Percentiles rank a stretch among this genome's conserved stretches.
These are phyloP conservation scores for Lasioglossum baleicum DNA, from an alignment of 1,140 invertebrate species.

Conservation along the genomic window DNA sequence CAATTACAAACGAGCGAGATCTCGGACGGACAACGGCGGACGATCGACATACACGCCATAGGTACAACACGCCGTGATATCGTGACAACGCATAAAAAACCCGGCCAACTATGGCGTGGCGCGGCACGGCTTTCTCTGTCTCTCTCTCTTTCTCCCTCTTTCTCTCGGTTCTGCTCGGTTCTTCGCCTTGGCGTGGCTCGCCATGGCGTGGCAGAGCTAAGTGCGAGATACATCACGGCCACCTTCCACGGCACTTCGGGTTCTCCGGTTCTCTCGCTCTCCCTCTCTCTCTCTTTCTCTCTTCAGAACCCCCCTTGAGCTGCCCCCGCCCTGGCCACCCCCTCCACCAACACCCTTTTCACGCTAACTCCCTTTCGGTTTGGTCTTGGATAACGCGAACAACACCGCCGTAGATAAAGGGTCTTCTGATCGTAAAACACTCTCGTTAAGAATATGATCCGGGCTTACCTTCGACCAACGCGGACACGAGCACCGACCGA, in stretches of 20 bases:
- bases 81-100: constrained; percentile 61
- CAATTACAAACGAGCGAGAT: constrained; percentile 69
- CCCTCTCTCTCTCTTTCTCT: constrained; percentile 1
- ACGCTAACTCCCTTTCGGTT: constrained; percentile 55
- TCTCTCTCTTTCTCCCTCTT: no score
- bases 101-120: constrained; percentile 55
- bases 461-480: constrained; percentile 76
- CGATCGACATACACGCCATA: constrained; percentile 57
- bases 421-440: constrained; percentile 75
- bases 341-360: constrained; percentile 19
- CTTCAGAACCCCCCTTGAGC: no score
- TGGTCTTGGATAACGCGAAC: constrained; percentile 75
- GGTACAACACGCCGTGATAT: constrained; percentile 51
- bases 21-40: constrained; percentile 53
- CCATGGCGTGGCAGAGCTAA: constrained; percentile 69
- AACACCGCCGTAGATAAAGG: constrained; percentile 78
- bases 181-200: constrained; percentile 8
- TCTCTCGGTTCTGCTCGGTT: no score
- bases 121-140: constrained; percentile 52
- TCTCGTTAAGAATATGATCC: constrained; percentile 80
- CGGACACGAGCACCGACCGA: constrained; percentile 57
- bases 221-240: constrained; percentile 78
- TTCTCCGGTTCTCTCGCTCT: constrained; percentile 3
- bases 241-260: constrained; percentile 64
- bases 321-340: not conserved